phyloP scores from a whole-genome alignment of 1,140 invertebrate genomes.

The Ctenoplectra terminalis region DNA sequence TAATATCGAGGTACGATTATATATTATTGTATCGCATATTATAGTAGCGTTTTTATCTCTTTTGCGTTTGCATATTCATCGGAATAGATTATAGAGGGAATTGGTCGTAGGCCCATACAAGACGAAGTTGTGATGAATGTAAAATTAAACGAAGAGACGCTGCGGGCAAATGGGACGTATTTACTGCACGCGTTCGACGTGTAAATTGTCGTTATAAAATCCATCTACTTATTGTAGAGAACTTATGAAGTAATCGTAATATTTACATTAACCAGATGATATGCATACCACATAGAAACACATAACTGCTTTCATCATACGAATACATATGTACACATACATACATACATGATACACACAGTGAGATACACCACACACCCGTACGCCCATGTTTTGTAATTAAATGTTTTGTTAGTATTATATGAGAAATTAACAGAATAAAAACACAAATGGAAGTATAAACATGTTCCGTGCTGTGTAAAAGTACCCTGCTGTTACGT shows the following conservation, averaged over 20 bases:
- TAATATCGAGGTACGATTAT: constrained; percentile 77
- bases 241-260: constrained; percentile 78
- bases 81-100: constrained; percentile 57
- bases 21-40: constrained; percentile 76
- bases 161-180: constrained; percentile 58
- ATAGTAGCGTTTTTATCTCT: constrained; percentile 77
- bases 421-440: constrained; percentile 78
- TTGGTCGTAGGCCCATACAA: constrained; percentile 41
- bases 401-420: constrained; percentile 81
- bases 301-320: constrained; percentile 71
- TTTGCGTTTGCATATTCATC: constrained; percentile 76
- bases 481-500: background rate
- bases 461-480: constrained; percentile 21
- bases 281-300: constrained; percentile 66
- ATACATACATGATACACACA: background rate
- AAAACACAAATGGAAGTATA: constrained; percentile 73
- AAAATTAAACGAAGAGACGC: constrained; percentile 58
- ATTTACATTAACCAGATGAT: constrained; percentile 70
- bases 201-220: constrained; percentile 75
- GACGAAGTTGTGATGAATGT: constrained; percentile 45
- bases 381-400: constrained; percentile 77
- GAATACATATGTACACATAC: constrained; percentile 46
- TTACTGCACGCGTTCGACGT: constrained; percentile 68
- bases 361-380: constrained; percentile 33
- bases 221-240: constrained; percentile 77